Conservation (phyloP, 2,113 vertebrate species). For the Tupaia tana region DNA sequence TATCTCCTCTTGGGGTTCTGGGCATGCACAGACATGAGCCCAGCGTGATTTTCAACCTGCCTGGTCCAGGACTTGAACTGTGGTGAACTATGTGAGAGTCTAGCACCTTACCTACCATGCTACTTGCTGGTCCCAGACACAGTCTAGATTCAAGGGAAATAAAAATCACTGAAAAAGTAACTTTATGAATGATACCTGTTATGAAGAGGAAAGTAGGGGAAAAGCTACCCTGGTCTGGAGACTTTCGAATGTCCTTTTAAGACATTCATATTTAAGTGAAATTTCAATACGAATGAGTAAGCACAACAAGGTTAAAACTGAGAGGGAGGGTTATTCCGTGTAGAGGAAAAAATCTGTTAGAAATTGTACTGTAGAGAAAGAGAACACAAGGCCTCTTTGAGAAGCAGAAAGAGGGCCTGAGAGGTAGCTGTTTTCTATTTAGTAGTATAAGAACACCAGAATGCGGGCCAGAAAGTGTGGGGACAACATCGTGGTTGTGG, state of each 20-base stretch:
- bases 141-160: not conserved
- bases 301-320: not conserved
- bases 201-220: not conserved
- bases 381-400: not conserved
- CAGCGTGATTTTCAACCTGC: no score
- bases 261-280: not conserved
- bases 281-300: not conserved
- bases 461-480: not conserved
- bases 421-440: not conserved
- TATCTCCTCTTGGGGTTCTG: no score
- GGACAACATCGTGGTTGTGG: no score
- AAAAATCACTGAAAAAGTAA: not conserved
- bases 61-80: no score
- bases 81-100: no score
- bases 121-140: no score
- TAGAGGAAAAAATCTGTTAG: not conserved
- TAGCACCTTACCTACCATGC: no score
- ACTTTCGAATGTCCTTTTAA: not conserved
- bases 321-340: not conserved
- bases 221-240: not conserved
- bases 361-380: not conserved
- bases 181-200: not conserved
- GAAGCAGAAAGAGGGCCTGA: not conserved
- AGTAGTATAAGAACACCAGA: not conserved
- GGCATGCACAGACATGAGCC: no score